Conservation (phyloP, 2,888 invertebrate species). For the Mesopsocus fuscifrons region DNA sequence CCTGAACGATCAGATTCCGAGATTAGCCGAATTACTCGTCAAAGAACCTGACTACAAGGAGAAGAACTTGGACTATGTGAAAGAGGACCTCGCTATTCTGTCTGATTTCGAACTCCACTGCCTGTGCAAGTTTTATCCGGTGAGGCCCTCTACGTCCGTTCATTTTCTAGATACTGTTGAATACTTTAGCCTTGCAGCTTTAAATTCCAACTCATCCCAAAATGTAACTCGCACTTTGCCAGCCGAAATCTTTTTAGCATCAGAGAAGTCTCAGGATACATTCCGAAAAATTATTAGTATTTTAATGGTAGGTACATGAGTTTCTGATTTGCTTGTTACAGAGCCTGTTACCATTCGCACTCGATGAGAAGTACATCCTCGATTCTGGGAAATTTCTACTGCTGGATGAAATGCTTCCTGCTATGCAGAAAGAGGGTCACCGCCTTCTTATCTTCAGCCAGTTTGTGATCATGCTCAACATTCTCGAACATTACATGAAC, state of each 20-base stretch:
- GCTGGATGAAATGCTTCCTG: slow-evolving; percentile 57
- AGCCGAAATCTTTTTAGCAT: too few relatives aligned
- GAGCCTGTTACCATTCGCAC: too few relatives aligned
- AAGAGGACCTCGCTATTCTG: slow-evolving; percentile 70
- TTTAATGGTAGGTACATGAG: too few relatives aligned
- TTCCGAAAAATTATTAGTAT: too few relatives aligned
- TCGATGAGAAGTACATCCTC: slow-evolving; percentile 51
- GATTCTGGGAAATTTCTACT: slow-evolving; percentile 74
- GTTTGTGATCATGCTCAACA: slow-evolving; percentile 87
- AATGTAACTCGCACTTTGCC: too few relatives aligned
- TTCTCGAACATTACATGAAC: slow-evolving; percentile 74
- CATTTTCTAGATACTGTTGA: slow-evolving; percentile 8
- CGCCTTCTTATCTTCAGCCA: slow-evolving; percentile 88
- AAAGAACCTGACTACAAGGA: slow-evolving; percentile 50
- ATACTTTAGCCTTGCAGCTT: slow-evolving; percentile 17
- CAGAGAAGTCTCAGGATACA: too few relatives aligned
- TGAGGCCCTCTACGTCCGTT: slow-evolving; percentile 6
- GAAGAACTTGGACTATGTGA: slow-evolving; percentile 55
- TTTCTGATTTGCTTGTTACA: too few relatives aligned
- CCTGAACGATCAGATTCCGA: slow-evolving; percentile 21
- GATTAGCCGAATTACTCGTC: slow-evolving; percentile 51
- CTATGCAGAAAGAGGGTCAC: slow-evolving; percentile 51
- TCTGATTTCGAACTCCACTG: slow-evolving; percentile 86
- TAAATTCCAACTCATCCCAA: slow-evolving; percentile 14
- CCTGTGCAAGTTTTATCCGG: slow-evolving; percentile 29